phyloP scores from a whole-genome alignment of 2,888 invertebrate species.

The Harmothoe impar region DNA sequence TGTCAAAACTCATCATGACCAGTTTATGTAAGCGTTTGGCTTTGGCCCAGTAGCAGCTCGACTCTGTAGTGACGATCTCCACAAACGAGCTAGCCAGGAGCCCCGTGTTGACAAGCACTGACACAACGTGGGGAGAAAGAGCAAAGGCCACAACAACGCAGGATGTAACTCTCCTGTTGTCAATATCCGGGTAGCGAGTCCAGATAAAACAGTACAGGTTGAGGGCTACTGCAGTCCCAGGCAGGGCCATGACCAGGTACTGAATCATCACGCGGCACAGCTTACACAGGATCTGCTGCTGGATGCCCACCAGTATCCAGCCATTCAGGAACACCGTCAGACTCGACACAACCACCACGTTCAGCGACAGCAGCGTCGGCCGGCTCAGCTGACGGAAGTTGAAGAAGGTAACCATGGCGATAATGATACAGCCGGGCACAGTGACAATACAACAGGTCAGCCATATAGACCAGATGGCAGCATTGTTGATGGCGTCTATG shows the following conservation, averaged over 20 bases:
- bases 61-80: background rate
- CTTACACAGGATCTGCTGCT: background rate
- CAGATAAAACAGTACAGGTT: background rate
- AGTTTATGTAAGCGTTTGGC: background rate
- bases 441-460: background rate
- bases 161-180: background rate
- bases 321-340: background rate
- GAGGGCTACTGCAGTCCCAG: background rate
- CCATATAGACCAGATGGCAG: too few relatives aligned
- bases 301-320: background rate
- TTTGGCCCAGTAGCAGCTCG: background rate
- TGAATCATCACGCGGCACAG: background rate
- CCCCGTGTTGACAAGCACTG: background rate
- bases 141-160: background rate
- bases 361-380: background rate
- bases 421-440: background rate
- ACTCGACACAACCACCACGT: background rate
- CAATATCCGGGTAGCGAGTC: background rate
- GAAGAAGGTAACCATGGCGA: background rate
- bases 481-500: too few relatives aligned
- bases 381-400: background rate
- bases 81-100: background rate
- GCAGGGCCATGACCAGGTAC: background rate
- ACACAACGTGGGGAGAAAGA: background rate
- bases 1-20: background rate